Evolutionary conservation across 1,140 invertebrate genomes (phyloP), one percentile per base, ranked within the genome.

Genomic region (Bombus waltoni): DNA sequence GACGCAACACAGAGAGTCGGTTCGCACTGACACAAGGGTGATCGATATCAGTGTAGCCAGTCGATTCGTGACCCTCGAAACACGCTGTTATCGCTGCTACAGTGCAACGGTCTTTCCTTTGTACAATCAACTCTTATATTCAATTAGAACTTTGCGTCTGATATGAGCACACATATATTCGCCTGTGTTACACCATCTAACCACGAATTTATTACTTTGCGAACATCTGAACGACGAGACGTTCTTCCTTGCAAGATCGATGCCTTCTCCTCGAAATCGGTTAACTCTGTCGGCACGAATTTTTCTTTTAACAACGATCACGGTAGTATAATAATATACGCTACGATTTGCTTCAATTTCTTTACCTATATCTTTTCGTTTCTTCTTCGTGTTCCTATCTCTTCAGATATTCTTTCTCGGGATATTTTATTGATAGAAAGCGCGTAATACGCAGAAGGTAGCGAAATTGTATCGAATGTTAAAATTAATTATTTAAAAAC

Each of bases 1-100:
- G 59, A 53, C 38, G 66, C 82, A 25, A 18, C n/a, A 3, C 35
- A 62, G 59, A 68, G 65, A 68, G 32, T 44, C 62, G 22, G 28
- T 68, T 65, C 44, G 68, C 32, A 32, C 13, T 22, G 68, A 18
- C 62, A 10, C 65, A 32, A 47, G 47, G 47, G 47, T 78, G 83
- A 85, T 85, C 84, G 84, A 85, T 85, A 75, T 81, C 78, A 38
- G 59, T 28, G 65, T 35, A 76, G 73, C 38, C 42, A 59, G 75
- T 78, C 82, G 82, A 84, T 78, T 84, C 75, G 82, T 71, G 82
- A 70, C 62, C 82, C 82, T 70, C 74, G 82, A 59, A 84, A 71
- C 81, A 66, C 81, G 18, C 71, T 68, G 59, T 81, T 81, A 85
- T 74, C 84, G 78, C 28, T 47, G 78, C 59, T 59, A n/a, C 78